A percentile compares a stretch with the other conserved stretches of the same genome.
phyloP scores from a whole-genome alignment of 1,140 invertebrate species.

The Formica exsecta region DNA sequence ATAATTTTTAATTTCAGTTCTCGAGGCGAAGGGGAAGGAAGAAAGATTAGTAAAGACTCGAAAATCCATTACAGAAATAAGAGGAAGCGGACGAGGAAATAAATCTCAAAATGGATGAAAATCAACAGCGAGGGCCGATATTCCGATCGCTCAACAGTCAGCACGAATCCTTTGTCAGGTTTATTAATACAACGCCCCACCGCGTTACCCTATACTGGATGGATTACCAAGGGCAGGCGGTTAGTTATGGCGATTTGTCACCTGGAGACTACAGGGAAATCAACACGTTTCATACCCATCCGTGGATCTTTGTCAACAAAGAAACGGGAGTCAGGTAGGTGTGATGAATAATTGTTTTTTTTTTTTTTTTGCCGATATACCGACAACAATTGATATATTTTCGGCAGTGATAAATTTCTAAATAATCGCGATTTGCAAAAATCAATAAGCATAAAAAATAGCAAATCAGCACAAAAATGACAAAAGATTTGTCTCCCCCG shows the following conservation, averaged over 20 bases:
- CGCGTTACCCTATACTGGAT: conserved; percentile 91
- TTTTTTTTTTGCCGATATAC: not conserved
- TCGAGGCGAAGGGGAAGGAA: conserved; percentile 23
- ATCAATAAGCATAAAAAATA: not conserved
- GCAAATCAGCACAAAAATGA: no score
- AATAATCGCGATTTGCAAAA: not conserved
- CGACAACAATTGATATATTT: not conserved
- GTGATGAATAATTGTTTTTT: not conserved
- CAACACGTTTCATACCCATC: conserved; percentile 91
- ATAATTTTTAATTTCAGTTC: conserved; percentile 59
- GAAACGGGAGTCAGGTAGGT: conserved; percentile 87
- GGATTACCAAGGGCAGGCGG: conserved; percentile 89
- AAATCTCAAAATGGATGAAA: conserved; percentile 57
- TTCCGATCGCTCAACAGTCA: conserved; percentile 85
- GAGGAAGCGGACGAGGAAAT: conserved; percentile 21
- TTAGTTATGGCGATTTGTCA: conserved; percentile 87
- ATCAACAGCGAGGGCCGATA: conserved; percentile 24
- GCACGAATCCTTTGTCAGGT: conserved; percentile 89
- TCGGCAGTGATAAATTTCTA: not conserved
- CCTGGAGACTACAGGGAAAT: conserved; percentile 88
- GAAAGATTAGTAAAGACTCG: conserved; percentile 50
- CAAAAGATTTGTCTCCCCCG: no score
- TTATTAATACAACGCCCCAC: conserved; percentile 89
- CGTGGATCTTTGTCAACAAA: conserved; percentile 90
- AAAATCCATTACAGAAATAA: conserved; percentile 70